Evolutionary conservation across 1,140 invertebrate genomes (phyloP).

Genomic region (Ladona fulva): DNA sequence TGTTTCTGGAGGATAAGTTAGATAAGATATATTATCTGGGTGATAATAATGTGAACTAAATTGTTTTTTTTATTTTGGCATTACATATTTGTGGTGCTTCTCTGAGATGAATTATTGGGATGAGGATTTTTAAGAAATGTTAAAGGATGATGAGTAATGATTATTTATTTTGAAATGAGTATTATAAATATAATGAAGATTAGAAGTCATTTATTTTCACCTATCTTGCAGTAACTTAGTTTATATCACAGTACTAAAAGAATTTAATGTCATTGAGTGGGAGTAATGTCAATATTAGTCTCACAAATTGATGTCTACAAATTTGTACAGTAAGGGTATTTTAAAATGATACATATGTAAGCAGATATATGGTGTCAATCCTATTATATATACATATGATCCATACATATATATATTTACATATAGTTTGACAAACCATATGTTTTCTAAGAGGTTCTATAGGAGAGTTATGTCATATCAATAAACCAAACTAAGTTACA

Average conservation of each 20-base stretch:
- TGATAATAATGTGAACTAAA: background rate
- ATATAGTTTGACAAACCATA: background rate
- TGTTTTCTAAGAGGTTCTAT: conserved; percentile 6
- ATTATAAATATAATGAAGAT: background rate
- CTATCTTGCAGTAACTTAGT: background rate
- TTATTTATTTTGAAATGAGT: conserved; percentile 9
- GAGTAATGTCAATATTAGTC: background rate
- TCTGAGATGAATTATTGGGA: too few relatives aligned
- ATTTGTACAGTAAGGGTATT: background rate
- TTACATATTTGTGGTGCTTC: too few relatives aligned
- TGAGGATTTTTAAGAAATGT: too few relatives aligned
- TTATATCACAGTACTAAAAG: background rate
- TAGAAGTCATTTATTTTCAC: background rate
- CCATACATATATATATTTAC: background rate
- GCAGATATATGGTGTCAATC: background rate
- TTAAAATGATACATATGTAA: background rate
- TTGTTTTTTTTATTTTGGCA: too few relatives aligned
- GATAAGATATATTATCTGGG: background rate
- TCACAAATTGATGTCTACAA: background rate
- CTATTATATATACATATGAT: background rate
- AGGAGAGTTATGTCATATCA: background rate
- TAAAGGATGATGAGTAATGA: background rate
- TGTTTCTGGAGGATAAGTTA: conserved; percentile 1
- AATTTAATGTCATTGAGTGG: background rate
- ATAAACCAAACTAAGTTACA: background rate